Base-by-base conservation (phyloP, 2,797 vertebrate species). In the Anableps anableps region DNA sequence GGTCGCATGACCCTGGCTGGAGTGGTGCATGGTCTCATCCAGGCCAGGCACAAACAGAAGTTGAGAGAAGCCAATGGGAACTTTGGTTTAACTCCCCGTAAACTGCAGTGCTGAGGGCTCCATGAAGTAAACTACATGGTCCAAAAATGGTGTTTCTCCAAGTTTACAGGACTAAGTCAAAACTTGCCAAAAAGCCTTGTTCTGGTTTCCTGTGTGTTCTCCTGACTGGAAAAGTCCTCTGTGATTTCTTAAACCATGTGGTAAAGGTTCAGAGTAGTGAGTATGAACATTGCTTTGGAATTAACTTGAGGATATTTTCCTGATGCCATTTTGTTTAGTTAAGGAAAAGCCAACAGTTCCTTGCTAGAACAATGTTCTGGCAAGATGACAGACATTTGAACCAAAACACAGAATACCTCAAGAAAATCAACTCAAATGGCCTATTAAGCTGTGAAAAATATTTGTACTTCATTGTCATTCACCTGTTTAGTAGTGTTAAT, bases 21-120 rank as follows among this genome's bases (percentile, higher is more conserved):
- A 11, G 89, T 96, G 72, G 95, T 96, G 83, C 95, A 94, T 31
- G 88, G 93, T 36, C 91, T 96, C 1, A 89, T 96, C 76, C 92
- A 95, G 83, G 91, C 95, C 85, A 92, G 91, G 81, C 82, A 96
- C 68, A 95, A 93, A 83, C 95, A 96, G 60, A 95, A 92, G 82
- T 87, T 89, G 26, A 93, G 94, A 74, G 93, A 94, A 34, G 75
- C 88, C 51, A 94, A 94, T 9, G 84, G 92, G 47, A 93, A 88
- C 31, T 95, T 93, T 51, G 17, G 66, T 10, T 74, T 83, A 81
- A 38, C 81, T n/a, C 66, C 89, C 17, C 45, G 77, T 74, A 72
- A 62, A 34, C 68, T 84, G 38, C 78, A 88, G 23, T 87, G 86
- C 83, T 93, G 85, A 92, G 38, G 26, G 26, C 60, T 26, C 60